phyloP scores from a whole-genome alignment of 2,113 vertebrate species.

The Cyanoderma ruficeps region DNA sequence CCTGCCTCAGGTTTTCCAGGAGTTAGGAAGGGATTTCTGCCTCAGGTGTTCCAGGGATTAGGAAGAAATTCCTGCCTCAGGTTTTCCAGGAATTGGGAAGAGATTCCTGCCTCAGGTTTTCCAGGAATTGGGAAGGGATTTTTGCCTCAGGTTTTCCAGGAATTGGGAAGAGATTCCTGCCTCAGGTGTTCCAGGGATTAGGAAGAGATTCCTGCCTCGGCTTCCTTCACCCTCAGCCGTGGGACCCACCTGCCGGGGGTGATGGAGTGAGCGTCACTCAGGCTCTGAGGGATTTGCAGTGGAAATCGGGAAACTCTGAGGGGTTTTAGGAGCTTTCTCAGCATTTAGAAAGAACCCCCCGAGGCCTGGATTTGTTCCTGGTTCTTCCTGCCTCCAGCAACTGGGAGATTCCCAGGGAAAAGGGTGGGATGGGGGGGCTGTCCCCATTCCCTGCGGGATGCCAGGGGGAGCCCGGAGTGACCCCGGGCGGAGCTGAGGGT shows the following conservation, averaged over 20 bases:
- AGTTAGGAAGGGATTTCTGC: too few relatives aligned
- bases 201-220: background rate
- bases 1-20: too few relatives aligned
- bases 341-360: background rate
- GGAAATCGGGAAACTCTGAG: background rate
- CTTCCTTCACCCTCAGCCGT: background rate
- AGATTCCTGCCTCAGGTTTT: too few relatives aligned
- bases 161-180: too few relatives aligned
- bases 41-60: too few relatives aligned
- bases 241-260: background rate
- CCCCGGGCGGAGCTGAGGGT: background rate
- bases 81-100: too few relatives aligned
- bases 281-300: background rate
- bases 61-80: too few relatives aligned
- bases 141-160: too few relatives aligned
- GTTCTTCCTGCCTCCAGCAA: background rate
- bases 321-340: background rate
- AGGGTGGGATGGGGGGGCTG: background rate
- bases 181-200: too few relatives aligned
- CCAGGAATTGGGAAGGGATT: too few relatives aligned
- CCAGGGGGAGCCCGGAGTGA: background rate
- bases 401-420: background rate
- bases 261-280: fast-evolving
- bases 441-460: background rate
- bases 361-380: background rate